Conservation (phyloP, 2,797 vertebrate species). For the Pantherophis vulpinus region DNA sequence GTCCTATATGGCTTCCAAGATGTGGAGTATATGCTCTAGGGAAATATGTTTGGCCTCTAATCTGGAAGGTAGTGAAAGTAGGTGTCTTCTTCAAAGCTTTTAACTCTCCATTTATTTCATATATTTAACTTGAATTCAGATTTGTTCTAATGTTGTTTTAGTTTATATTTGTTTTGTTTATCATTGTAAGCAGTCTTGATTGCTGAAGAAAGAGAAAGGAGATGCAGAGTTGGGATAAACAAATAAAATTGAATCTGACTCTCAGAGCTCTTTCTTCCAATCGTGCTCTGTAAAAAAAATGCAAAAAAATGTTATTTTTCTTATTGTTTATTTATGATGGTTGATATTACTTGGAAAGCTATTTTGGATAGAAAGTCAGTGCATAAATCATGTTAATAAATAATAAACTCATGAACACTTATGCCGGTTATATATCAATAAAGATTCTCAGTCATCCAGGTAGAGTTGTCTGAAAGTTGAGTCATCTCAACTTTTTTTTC, state of each 20-base stretch:
- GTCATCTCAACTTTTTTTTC: background rate
- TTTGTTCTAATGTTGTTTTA: background rate
- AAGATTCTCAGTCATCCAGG: background rate
- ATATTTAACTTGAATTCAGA: background rate
- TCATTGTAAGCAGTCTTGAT: background rate
- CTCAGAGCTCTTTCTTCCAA: background rate
- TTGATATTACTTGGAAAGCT: background rate
- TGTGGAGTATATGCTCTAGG: background rate
- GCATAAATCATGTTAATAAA: background rate
- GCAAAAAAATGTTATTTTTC: background rate
- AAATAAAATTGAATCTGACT: background rate
- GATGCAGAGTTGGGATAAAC: background rate
- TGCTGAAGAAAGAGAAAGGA: background rate
- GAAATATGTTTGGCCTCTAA: background rate
- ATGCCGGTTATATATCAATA: background rate
- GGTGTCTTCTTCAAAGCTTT: background rate
- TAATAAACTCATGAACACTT: background rate
- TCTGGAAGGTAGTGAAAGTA: background rate
- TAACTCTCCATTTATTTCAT: background rate
- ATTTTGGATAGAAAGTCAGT: background rate
- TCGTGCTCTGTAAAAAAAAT: background rate
- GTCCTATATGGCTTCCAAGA: background rate
- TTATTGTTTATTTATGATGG: background rate
- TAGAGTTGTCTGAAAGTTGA: background rate
- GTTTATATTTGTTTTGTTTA: background rate